Evolutionary conservation across 2,888 invertebrate species (phyloP).

Genomic region (Acanthococcus lagerstroemiae): DNA sequence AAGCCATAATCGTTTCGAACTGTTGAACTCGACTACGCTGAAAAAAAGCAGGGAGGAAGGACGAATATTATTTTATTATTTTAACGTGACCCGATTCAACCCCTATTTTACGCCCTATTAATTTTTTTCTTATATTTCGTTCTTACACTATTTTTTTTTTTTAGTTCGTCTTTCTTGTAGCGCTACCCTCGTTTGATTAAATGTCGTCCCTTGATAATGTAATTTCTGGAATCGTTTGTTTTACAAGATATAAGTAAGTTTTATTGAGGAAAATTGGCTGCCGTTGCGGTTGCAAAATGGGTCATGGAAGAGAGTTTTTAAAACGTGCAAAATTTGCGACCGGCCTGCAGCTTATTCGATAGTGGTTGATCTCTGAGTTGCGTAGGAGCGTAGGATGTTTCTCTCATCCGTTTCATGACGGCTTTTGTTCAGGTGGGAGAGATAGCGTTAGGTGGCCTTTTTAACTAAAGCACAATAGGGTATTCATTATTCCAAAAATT

Average conservation of each 20-base stretch:
- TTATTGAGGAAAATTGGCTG: no score
- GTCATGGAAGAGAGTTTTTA: no score
- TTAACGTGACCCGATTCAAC: conserved; percentile 29
- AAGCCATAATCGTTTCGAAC: conserved; percentile 27
- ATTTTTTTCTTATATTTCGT: conserved; percentile 12
- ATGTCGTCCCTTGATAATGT: neutral
- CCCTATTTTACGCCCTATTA: conserved; percentile 30
- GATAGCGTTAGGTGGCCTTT: no score
- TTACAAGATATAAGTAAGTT: neutral
- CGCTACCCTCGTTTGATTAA: neutral
- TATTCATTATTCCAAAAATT: no score
- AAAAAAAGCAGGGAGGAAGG: neutral
- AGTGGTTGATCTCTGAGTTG: no score
- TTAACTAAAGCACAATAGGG: no score
- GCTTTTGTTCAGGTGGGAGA: no score
- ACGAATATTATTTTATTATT: conserved; percentile 30
- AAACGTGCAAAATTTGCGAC: no score
- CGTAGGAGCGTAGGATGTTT: no score
- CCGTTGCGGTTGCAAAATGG: no score
- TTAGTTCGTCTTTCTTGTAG: neutral
- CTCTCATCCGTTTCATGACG: no score
- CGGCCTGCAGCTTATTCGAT: no score
- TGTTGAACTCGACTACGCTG: conserved; percentile 19
- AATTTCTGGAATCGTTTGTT: conserved; percentile 7
- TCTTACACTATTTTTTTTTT: neutral